These are phyloP conservation scores for Lampris megalopsis DNA, from an alignment of 2,113 vertebrate species.

Conservation along the genomic window DNA sequence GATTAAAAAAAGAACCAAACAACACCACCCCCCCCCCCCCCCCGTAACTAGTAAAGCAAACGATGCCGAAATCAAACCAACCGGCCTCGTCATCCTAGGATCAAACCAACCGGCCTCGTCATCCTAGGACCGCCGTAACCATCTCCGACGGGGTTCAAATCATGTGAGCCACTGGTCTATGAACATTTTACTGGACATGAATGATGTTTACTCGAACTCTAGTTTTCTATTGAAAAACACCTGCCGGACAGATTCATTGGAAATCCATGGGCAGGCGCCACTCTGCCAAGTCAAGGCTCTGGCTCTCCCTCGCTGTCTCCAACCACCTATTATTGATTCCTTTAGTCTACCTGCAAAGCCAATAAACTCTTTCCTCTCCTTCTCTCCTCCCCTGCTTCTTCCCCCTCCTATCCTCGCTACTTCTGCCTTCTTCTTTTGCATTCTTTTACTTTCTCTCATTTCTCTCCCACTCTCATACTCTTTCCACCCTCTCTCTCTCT, in stretches of 20 bases:
- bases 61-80: too few species aligned
- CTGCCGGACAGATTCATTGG: constrained; percentile 10
- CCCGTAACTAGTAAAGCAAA: too few species aligned
- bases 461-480: not conserved
- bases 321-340: constrained; percentile 33
- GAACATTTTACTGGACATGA: not conserved
- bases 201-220: constrained; percentile 8
- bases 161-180: not conserved
- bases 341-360: constrained; percentile 37
- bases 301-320: constrained; percentile 32
- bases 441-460: not conserved
- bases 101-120: too few species aligned
- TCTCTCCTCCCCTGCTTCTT: not conserved
- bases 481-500: not conserved
- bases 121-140: not conserved
- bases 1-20: too few species aligned
- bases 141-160: not conserved
- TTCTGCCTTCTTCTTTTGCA: not conserved
- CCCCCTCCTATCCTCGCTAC: not conserved
- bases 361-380: constrained; percentile 14
- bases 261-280: constrained; percentile 58
- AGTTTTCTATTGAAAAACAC: not conserved
- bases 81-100: too few species aligned
- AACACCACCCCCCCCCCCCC: too few species aligned
- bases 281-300: constrained; percentile 44